These are phyloP conservation scores for Zenarchopterus dispar DNA, from an alignment of 2,797 vertebrate species.

Conservation along the genomic window DNA sequence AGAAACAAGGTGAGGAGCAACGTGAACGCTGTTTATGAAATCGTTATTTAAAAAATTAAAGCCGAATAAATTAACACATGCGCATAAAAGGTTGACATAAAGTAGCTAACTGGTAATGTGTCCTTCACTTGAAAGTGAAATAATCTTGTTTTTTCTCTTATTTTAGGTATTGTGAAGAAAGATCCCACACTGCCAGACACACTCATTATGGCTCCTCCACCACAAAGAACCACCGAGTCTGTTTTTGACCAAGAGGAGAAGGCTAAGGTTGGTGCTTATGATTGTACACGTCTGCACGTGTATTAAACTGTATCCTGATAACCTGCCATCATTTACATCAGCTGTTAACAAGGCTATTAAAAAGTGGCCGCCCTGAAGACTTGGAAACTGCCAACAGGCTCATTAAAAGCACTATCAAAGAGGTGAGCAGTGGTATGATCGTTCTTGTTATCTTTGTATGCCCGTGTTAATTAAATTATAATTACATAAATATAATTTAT, in stretches of 20 bases:
- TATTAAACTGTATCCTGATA: neutral
- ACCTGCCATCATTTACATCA: conserved; percentile 55
- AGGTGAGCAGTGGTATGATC: conserved; percentile 76
- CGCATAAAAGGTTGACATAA: neutral
- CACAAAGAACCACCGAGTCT: conserved; percentile 84
- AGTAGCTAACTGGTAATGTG: neutral
- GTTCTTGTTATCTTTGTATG: neutral
- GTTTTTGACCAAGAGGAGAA: conserved; percentile 93
- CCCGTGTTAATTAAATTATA: neutral
- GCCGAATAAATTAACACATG: neutral
- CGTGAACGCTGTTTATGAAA: neutral
- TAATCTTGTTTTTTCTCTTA: neutral
- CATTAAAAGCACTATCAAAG: conserved; percentile 88
- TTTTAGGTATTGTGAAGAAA: conserved; percentile 87
- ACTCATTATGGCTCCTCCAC: conserved; percentile 86
- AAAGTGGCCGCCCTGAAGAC: conserved; percentile 86
- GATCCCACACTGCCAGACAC: conserved; percentile 87
- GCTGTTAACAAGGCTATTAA: conserved; percentile 87
- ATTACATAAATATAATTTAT: neutral
- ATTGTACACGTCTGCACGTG: neutral
- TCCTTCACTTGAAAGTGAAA: neutral
- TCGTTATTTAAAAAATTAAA: neutral
- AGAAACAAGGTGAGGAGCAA: conserved; percentile 87
- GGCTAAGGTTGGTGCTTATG: conserved; percentile 79
- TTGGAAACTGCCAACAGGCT: conserved; percentile 91